Evolutionary conservation across 1,140 invertebrate genomes (phyloP).

Genomic region (fruit fly (Drosophila melanogaster)): Release_6_plus_ISO1_MT NC_004354.4:18090001-18090500

Average conservation of each 20-base stretch:
- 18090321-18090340: neutral
- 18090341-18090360: neutral
- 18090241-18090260: neutral
- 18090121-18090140: constrained; percentile 3
- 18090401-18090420: neutral
- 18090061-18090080: neutral
- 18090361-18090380: neutral
- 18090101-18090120: neutral
- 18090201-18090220: constrained; percentile 74
- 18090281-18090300: neutral
- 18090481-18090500: too few relatives aligned
- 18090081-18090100: neutral
- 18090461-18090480: neutral
- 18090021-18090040: constrained; percentile 62
- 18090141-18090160: neutral
- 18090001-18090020: constrained; percentile 51
- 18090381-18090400: neutral
- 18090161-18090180: neutral
- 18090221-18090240: constrained; percentile 15
- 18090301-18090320: neutral
- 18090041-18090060: constrained; percentile 29
- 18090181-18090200: constrained; percentile 58
- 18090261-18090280: too few relatives aligned
- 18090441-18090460: neutral
- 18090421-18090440: neutral